Percentiles rank a stretch among this genome's conserved stretches.
phyloP scores from a whole-genome alignment of 2,113 vertebrate genomes.

The Amphiprion ocellaris region DNA sequence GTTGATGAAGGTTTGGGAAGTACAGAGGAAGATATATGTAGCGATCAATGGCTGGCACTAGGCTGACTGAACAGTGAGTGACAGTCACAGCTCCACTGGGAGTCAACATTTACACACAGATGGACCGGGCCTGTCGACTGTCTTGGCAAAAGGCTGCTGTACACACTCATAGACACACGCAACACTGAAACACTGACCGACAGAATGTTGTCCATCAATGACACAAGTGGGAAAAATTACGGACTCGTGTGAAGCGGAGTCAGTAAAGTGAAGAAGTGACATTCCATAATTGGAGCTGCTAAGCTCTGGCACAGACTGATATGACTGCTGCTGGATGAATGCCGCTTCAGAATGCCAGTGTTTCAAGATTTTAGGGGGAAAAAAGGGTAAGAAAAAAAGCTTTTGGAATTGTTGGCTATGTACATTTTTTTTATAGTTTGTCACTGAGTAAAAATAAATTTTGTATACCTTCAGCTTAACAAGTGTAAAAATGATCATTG shows the following conservation, averaged over 20 bases:
- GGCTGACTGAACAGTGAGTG: conserved; percentile 67
- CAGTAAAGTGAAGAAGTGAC: conserved; percentile 59
- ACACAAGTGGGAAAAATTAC: conserved; percentile 64
- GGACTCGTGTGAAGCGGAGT: conserved; percentile 49
- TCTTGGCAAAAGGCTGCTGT: conserved; percentile 60
- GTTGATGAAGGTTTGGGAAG: conserved; percentile 84
- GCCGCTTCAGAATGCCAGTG: conserved; percentile 32
- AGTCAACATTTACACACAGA: conserved; percentile 76
- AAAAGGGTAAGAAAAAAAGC: not conserved
- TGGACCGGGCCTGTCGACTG: conserved; percentile 50
- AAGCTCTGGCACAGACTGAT: conserved; percentile 60
- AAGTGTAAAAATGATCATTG: not conserved
- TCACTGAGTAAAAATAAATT: not conserved
- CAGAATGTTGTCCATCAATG: conserved; percentile 70
- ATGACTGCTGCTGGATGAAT: conserved; percentile 43
- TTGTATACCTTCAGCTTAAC: conserved; percentile 22
- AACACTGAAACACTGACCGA: conserved; percentile 59
- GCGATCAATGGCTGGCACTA: conserved; percentile 82
- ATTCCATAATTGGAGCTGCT: conserved; percentile 61
- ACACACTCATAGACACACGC: conserved; percentile 26
- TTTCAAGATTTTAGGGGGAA: conserved; percentile 29
- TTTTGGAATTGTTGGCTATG: conserved; percentile 7
- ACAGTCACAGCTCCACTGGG: conserved; percentile 78
- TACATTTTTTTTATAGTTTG: conserved; percentile 15
- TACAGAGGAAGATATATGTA: conserved; percentile 82